Evolutionary conservation across 2,888 invertebrate species (phyloP), one percentile per base, ranked within the genome.

Genomic region (Chaetoderma sp.): DNA sequence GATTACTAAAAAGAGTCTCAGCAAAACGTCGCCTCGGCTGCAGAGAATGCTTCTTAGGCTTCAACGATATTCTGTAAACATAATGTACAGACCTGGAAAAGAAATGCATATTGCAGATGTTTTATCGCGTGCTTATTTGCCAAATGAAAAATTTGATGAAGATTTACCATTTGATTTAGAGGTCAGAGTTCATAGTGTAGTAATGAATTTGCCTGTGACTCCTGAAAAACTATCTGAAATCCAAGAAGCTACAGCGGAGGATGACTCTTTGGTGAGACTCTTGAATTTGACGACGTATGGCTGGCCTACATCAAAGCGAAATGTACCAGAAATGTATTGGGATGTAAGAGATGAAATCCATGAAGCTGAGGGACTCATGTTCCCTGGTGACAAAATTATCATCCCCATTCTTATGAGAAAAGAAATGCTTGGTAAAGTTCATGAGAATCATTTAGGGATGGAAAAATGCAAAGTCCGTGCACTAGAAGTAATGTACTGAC

Each of bases 51-150:
- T 60, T 32, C 49, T 73, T 21, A 25, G 36, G 47, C 27, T 68
- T 23, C 65, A 65, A 49, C 44, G 58, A 44, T 72, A 68, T 60
- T 32, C 65, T 23, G 6, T 68, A 16, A 21, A 66, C 21, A n/a
- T 66, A 8, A 60, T 36, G 18, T 62, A 62, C 42, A 52, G 54
- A 18, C 71, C 72, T 36, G 74, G 71, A 21, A 72, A 65, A 42
- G 23, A 62, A 8, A 61, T 76, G 62, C 49, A 60, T 49, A 44
- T 76, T 13, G 74, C 75, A n/a, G 71, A 75, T 55, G 62, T 65
- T 8, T 65, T 75, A 16, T 72, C 66, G 6, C 55, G 71, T 42
- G 67, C 72, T 3, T 56, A 63, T 33, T 21, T 67, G 21, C 6
- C 57, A 13, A 6, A 6, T 50, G 21, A 50, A n/a, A n/a, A n/a